Conservation (phyloP, 2,113 vertebrate species). For the Paramormyrops kingsleyae region DNA sequence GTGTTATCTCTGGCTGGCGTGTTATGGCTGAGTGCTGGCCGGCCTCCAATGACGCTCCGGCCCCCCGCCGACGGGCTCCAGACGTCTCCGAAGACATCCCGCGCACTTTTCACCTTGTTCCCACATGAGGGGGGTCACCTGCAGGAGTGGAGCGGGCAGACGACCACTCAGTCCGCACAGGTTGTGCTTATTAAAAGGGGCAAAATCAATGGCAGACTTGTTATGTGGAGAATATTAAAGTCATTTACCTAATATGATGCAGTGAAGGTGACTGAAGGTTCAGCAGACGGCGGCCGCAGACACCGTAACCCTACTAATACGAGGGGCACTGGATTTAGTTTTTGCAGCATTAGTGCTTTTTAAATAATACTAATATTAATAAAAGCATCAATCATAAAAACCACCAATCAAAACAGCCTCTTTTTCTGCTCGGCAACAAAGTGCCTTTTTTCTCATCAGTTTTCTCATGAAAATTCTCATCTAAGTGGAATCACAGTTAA, state of each 20-base stretch:
- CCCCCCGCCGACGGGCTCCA: slow-evolving; percentile 68
- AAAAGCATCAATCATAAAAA: not conserved
- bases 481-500: not conserved
- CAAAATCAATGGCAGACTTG: slow-evolving; percentile 32
- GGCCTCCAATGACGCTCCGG: slow-evolving; percentile 68
- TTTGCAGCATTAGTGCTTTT: not conserved
- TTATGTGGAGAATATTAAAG: slow-evolving; percentile 28
- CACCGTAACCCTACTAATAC: not conserved
- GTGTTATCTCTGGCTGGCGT: slow-evolving; percentile 72
- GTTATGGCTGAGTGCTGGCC: slow-evolving; percentile 68
- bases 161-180: not conserved
- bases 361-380: not conserved
- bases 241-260: slow-evolving; percentile 32
- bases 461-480: not conserved
- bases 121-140: not conserved
- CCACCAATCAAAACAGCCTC: not conserved
- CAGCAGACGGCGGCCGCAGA: not conserved
- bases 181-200: slow-evolving; percentile 29
- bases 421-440: not conserved
- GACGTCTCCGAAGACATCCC: slow-evolving; percentile 74
- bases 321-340: slow-evolving; percentile 4
- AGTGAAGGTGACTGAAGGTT: slow-evolving; percentile 33
- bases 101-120: slow-evolving; percentile 46
- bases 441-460: not conserved
- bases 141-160: not conserved